Evolutionary conservation across 1,140 invertebrate genomes (phyloP), one percentile per base, ranked within the genome.

Genomic region (Polypedilum vanderplanki): DNA sequence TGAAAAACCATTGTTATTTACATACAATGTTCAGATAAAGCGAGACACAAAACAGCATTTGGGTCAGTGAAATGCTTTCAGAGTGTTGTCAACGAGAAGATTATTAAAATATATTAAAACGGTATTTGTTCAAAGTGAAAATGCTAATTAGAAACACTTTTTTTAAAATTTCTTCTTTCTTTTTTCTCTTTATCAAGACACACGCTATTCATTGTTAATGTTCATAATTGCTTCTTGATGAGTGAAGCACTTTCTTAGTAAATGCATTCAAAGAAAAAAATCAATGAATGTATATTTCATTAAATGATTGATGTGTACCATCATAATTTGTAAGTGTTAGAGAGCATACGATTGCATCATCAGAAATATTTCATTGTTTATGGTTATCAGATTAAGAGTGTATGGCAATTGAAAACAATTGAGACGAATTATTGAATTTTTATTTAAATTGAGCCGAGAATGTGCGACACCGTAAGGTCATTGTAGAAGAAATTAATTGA

Each of bases 181-280:
- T n/a, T n/a, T n/a, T n/a, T 57, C 12, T 57, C 46, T 57, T n/a
- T 57, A 57, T 33, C n/a, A 57, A 15, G 46, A 12, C 46, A 12
- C 46, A 57, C n/a, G 46, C 12, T 70, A 22, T 70, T 70, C 65
- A 7, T 18, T 17, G 10, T 70, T 70, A 20, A 70, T 20, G 24
- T 33, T 18, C 65, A 70, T 70, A 18, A 70, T 70, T 70, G 65
- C 17, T 70, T 70, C 20, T 70, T 70, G 17, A 70, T 70, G 65
- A 70, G 8, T 70, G 65, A 17, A 57, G n/a, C n/a, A 15, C 10
- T 15, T 15, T 15, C 1, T 15, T 57, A 8, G n/a, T 1, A 57
- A 57, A 67, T 7, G 65, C 7, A 9, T 20, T 70, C 20, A 0
- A 33, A 33, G 24, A 33, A 33, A 33, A 33, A 33, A 33, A 33